Evolutionary conservation across 2,888 invertebrate species (phyloP), one percentile per base, ranked within the genome.

Genomic region (Alviniconcha strummeri): DNA sequence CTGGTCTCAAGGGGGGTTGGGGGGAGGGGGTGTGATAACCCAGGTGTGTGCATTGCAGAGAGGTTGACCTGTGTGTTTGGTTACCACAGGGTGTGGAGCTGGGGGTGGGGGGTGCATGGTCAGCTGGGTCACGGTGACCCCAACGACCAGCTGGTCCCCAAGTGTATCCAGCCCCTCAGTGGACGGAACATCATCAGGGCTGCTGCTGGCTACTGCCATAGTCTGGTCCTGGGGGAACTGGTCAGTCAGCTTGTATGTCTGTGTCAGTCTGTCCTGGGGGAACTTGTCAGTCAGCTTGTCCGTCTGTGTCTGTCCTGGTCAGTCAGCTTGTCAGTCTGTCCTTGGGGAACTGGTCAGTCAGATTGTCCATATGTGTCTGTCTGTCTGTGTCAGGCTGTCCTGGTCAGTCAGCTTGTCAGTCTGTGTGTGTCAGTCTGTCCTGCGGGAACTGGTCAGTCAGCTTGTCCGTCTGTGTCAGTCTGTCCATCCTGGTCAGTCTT

Each of bases 81-180:
- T 36, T 36, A 36, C 36, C 13, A 17, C 88, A 94, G 96, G 85
- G 95, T 98, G 0, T 98, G 96, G 92, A 97, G 96, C 1, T 98
- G 98, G 98, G 98, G 98, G 55, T 98, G 98, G 98, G 98, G 97
- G 55, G 96, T 98, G 72, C 97, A 98, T 92, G 98, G 98, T 0
- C 98, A 98, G 93, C 94, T 98, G 17, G 98, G 98, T 54, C 96
- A 97, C 90, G 97, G 97, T 5, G 95, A 95, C 89, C 96, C 97
- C 36, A 96, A 97, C 89, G 96, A 97, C 91, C 94, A 94, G 85
- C 94, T 94, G 87, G 93, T 94, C 83, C 96, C 96, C 9, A 93
- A 88, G 91, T 86, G 89, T 56, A 94, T 96, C 76, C 89, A 93
- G 83, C 93, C 93, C 88, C 87, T 91, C 52, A 91, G 93, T 84